Conservation (phyloP, 2,888 invertebrate genomes). For the Branchellion lobata region DNA sequence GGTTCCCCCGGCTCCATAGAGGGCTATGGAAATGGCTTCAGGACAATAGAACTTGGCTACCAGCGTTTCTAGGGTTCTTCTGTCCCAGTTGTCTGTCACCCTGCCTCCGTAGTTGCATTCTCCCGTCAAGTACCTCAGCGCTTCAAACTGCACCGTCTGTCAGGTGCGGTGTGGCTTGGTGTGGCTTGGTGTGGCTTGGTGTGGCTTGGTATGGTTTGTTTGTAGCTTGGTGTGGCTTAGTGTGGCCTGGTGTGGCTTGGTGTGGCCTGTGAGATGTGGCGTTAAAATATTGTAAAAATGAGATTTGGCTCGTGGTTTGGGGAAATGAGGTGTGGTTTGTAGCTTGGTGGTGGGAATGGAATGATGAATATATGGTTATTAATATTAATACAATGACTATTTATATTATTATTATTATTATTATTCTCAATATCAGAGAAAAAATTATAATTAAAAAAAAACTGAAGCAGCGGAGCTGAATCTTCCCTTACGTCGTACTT, state of each 20-base stretch:
- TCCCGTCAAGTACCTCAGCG: slow-evolving; percentile 64
- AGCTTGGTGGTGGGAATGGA: too few species aligned
- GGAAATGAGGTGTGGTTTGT: too few species aligned
- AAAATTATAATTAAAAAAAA: too few species aligned
- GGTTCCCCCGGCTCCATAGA: slow-evolving; percentile 61
- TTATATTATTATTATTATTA: too few species aligned
- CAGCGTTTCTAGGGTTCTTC: slow-evolving; percentile 63
- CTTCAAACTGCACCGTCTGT: slow-evolving; percentile 63
- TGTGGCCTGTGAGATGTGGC: background rate
- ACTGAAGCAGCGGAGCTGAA: background rate
- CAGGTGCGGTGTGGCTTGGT: background rate
- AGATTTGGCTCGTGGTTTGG: too few species aligned
- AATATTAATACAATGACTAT: too few species aligned
- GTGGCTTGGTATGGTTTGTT: background rate
- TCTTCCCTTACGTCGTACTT: slow-evolving; percentile 61
- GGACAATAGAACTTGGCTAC: slow-evolving; percentile 62
- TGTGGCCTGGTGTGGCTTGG: background rate
- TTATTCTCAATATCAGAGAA: too few species aligned
- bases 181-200: background rate
- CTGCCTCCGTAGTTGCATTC: slow-evolving; percentile 66
- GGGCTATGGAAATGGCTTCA: slow-evolving; percentile 56
- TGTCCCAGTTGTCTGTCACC: slow-evolving; percentile 65
- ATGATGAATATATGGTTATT: too few species aligned
- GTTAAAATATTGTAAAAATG: background rate
- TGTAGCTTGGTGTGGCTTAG: background rate